Evolutionary conservation across 2,113 vertebrate genomes (phyloP).

Genomic region (Brachirus orientalis): DNA sequence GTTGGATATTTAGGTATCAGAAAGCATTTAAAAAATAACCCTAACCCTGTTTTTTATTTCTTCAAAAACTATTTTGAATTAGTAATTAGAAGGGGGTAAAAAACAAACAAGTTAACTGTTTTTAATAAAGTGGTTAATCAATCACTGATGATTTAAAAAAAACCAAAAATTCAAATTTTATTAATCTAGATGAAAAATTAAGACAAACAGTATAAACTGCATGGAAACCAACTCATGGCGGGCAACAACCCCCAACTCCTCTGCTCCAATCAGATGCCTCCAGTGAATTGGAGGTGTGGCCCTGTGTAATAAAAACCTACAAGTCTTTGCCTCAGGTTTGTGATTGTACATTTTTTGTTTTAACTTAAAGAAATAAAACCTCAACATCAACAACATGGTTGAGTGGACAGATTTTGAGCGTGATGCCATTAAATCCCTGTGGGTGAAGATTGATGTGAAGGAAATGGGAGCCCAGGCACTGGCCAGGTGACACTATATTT

Average conservation of each 20-base stretch:
- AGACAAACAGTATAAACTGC: too few species aligned
- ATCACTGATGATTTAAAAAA: too few species aligned
- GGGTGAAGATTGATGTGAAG: conserved; percentile 40
- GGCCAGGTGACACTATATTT: conserved; percentile 72
- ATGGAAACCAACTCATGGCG: too few species aligned
- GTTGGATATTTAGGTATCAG: too few species aligned
- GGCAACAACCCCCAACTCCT: conserved; percentile 4
- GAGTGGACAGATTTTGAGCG: conserved; percentile 71
- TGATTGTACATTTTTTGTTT: background rate
- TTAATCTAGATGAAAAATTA: too few species aligned
- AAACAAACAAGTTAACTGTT: too few species aligned
- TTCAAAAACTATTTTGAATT: too few species aligned
- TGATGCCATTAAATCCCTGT: conserved; percentile 40
- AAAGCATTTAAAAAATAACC: too few species aligned
- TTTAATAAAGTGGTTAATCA: too few species aligned
- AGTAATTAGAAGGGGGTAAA: too few species aligned
- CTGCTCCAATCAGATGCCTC: conserved; percentile 32
- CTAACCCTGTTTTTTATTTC: too few species aligned
- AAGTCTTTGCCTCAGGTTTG: background rate
- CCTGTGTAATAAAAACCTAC: conserved; percentile 22
- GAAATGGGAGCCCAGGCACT: conserved; percentile 58
- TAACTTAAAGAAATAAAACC: background rate
- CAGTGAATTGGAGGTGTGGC: conserved; percentile 33
- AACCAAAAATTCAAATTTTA: too few species aligned
- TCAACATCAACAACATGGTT: conserved; percentile 61